Evolutionary conservation across 2,113 vertebrate genomes (phyloP), one percentile per base, ranked within the genome.

Genomic region (Podocnemis expansa): DNA sequence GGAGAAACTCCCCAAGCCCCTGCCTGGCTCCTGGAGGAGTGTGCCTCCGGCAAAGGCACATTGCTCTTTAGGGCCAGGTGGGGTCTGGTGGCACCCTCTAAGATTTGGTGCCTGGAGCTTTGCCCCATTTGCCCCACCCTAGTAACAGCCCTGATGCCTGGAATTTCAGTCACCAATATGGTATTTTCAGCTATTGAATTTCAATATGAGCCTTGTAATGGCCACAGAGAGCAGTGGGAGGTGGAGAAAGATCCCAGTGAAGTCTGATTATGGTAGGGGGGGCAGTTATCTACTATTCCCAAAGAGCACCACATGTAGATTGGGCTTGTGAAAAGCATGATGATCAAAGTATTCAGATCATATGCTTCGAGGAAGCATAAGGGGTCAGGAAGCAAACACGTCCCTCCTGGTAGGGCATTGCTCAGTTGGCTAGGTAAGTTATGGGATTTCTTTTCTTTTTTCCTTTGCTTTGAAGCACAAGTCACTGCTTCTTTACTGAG

Each of bases 391-490:
- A 21, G 47, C 88, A 87, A 92, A 88, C 3, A 27, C 29, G 70
- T 60, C 54, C 84, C 0, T 0, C n/a, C 31, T 56, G 63, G 3
- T 87, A 47, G 78, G 24, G 6, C 2, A 1, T 9, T 27, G 70
- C 2, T 31, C 24, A 14, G 31, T 3, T 47, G 47, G 22, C 43
- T 25, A n/a, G 0, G 21, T 3, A 22, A 45, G 11, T 54, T 25
- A 63, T 80, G 29, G 43, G 0, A 0, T 5, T 34, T 4, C 78
- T 2, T 13, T 34, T 22, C 34, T 22, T 70, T n/a, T 45, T n/a
- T 45, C 41, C 54, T 83, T 58, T 16, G 25, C 41, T 79, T 58
- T 12, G 0, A 6, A 78, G 1, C 13, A 5, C 10, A 45, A n/a
- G 54, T 2, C 87, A 5, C 70, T 43, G 58, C 1, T 22, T 60